Percentiles rank a stretch among this genome's conserved stretches.
phyloP scores from a whole-genome alignment of 2,888 invertebrate species.

The Oegoconia quadripuncta region DNA sequence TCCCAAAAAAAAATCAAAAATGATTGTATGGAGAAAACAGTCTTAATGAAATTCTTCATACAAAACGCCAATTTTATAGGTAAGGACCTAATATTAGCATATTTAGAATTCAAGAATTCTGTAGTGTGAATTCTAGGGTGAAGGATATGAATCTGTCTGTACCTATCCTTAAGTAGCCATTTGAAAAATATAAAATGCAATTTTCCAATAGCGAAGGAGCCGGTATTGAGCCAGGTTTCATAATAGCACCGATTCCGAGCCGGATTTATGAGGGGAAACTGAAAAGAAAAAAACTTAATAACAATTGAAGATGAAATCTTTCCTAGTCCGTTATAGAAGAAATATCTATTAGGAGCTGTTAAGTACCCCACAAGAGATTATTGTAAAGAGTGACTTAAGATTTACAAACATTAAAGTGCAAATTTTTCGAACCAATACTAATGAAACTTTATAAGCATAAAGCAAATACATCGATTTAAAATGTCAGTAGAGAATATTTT shows the following conservation, averaged over 20 bases:
- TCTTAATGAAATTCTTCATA: too few relatives aligned
- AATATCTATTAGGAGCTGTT: slow-evolving; percentile 13
- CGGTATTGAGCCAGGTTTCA: slow-evolving; percentile 19
- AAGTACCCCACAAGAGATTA: slow-evolving; percentile 1
- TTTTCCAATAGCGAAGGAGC: slow-evolving; percentile 23
- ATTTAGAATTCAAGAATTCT: too few relatives aligned
- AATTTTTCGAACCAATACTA: too few relatives aligned
- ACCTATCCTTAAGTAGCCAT: background rate
- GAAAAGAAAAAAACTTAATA: slow-evolving; percentile 29
- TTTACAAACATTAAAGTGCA: too few relatives aligned
- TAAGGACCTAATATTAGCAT: too few relatives aligned
- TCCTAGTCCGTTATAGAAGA: slow-evolving; percentile 8
- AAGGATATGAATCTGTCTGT: background rate
- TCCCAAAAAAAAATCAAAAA: too few relatives aligned
- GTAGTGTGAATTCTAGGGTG: background rate
- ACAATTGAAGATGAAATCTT: slow-evolving; percentile 27
- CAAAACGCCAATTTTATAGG: too few relatives aligned
- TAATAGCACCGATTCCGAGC: slow-evolving; percentile 18
- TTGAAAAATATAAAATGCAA: slow-evolving; percentile 16
- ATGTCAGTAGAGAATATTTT: too few relatives aligned
- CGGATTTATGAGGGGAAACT: slow-evolving; percentile 17
- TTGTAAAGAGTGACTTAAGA: too few relatives aligned
- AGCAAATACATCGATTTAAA: too few relatives aligned
- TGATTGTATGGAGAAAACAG: too few relatives aligned
- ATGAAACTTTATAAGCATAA: too few relatives aligned